Evolutionary conservation across 2,888 invertebrate genomes (phyloP).

Genomic region (Cosmia trapezina): DNA sequence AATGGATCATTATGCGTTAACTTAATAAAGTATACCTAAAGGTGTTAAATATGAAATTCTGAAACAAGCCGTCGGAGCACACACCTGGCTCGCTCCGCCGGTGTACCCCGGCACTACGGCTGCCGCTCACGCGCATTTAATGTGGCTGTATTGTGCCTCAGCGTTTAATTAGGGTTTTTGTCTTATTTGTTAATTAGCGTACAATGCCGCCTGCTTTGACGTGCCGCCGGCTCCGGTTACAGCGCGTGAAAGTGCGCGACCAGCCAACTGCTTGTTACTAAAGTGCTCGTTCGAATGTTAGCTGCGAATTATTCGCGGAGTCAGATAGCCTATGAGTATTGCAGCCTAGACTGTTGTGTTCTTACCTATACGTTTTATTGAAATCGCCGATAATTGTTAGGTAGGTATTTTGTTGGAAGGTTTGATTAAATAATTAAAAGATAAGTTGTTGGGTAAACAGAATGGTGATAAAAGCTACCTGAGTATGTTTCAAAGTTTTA

Average conservation of each 20-base stretch:
- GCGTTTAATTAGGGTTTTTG: conserved; percentile 82
- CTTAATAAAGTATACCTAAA: not conserved
- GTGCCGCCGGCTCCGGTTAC: conserved; percentile 77
- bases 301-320: conserved; percentile 2
- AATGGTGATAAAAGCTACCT: too few relatives aligned
- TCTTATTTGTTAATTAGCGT: conserved; percentile 68
- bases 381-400: not conserved
- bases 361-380: not conserved
- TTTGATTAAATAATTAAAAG: not conserved
- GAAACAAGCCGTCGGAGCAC: conserved; percentile 27
- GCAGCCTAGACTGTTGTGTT: not conserved
- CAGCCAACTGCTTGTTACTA: conserved; percentile 16
- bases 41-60: not conserved
- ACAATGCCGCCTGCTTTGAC: conserved; percentile 74
- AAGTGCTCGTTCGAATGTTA: conserved; percentile 9
- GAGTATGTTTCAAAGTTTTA: not conserved
- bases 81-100: not conserved
- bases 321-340: not conserved
- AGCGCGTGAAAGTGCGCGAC: conserved; percentile 24
- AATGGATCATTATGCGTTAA: not conserved
- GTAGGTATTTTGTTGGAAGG: not conserved
- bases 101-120: conserved; percentile 33
- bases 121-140: conserved; percentile 17
- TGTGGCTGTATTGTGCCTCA: conserved; percentile 48
- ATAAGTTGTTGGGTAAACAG: not conserved